Conservation (phyloP, 1,140 invertebrate genomes). For the Leguminivora glycinivorella region DNA sequence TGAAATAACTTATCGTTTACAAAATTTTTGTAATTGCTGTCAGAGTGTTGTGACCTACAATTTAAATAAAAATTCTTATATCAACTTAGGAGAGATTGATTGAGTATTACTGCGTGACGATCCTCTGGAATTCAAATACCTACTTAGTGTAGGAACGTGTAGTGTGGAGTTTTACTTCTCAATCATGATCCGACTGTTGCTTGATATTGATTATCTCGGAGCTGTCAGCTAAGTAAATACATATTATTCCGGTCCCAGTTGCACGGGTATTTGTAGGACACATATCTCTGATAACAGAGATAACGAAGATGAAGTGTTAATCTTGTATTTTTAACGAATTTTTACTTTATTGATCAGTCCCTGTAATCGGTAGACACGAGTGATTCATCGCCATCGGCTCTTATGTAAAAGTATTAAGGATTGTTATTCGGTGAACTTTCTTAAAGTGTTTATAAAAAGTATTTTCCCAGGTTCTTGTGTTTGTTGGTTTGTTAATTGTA, state of each 20-base stretch:
- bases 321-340: conserved; percentile 73
- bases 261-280: conserved; percentile 52
- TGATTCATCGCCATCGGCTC: background rate
- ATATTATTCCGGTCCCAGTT: conserved; percentile 52
- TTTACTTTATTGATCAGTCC: conserved; percentile 47
- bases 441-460: conserved; percentile 34
- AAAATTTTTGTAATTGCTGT: no score
- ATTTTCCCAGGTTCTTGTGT: conserved; percentile 57
- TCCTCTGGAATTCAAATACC: background rate
- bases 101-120: background rate
- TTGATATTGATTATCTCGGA: conserved; percentile 50
- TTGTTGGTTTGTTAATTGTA: conserved; percentile 76
- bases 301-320: conserved; percentile 76
- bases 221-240: conserved; percentile 65
- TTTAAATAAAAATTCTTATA: background rate
- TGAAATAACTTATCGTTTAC: no score
- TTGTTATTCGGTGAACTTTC: conserved; percentile 42
- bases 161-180: background rate
- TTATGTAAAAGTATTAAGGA: conserved; percentile 41
- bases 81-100: background rate
- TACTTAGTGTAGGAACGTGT: background rate
- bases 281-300: conserved; percentile 67
- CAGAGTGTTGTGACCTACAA: background rate
- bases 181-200: conserved; percentile 50
- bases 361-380: background rate